Conservation (phyloP, 2,113 vertebrate species). For the Oenanthe oenanthe region DNA sequence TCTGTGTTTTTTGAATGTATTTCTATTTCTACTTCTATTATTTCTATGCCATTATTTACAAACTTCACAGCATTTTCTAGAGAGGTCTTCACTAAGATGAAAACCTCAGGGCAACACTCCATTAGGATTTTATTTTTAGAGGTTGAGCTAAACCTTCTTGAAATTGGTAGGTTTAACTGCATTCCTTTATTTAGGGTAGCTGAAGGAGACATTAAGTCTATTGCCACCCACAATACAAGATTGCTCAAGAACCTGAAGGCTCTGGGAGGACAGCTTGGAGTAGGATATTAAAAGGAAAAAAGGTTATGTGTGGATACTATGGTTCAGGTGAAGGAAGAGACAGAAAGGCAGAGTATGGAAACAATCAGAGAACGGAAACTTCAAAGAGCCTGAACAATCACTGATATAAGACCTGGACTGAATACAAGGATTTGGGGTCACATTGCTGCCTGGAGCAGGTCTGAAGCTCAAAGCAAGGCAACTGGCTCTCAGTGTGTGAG, state of each 20-base stretch:
- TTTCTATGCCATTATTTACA: slow-evolving; percentile 50
- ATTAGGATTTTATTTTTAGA: slow-evolving; percentile 57
- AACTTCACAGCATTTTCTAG: slow-evolving; percentile 37
- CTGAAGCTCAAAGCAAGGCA: not conserved
- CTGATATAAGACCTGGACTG: slow-evolving; percentile 5
- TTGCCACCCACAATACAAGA: slow-evolving; percentile 35
- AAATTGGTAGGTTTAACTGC: slow-evolving; percentile 8
- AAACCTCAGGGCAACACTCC: slow-evolving; percentile 62
- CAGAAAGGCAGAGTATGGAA: not conserved
- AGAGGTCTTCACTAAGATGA: slow-evolving; percentile 30
- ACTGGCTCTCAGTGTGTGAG: not conserved
- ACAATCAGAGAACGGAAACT: slow-evolving; percentile 33
- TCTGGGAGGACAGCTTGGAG: slow-evolving; percentile 10
- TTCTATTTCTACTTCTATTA: slow-evolving; percentile 30
- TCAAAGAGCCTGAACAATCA: slow-evolving; percentile 43
- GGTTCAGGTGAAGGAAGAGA: slow-evolving; percentile 6
- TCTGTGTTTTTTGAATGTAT: not conserved
- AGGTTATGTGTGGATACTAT: not conserved
- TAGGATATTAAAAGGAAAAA: not conserved
- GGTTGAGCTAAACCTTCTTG: slow-evolving; percentile 7
- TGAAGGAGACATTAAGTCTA: slow-evolving; percentile 50
- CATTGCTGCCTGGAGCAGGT: not conserved
- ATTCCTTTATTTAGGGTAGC: slow-evolving; percentile 39
- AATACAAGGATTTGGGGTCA: slow-evolving; percentile 24
- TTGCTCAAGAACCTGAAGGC: slow-evolving; percentile 40